phyloP scores from a whole-genome alignment of 2,113 vertebrate genomes.

The Cervus canadensis region DNA sequence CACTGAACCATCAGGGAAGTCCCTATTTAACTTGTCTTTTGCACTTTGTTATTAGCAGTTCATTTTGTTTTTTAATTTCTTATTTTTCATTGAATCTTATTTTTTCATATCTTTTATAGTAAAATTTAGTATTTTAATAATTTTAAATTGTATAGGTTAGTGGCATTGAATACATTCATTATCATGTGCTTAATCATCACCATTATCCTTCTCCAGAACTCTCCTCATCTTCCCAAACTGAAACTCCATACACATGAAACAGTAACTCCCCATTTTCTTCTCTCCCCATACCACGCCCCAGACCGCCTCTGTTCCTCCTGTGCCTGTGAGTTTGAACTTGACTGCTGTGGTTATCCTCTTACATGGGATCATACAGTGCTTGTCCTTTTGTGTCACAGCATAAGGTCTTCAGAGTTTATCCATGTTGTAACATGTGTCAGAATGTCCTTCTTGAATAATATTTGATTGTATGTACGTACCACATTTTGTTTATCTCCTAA shows the following conservation, averaged over 20 bases:
- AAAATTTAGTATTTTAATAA: neutral
- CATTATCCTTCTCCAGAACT: neutral
- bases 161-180: neutral
- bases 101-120: neutral
- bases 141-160: neutral
- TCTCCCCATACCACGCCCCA: neutral
- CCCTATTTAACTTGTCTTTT: neutral
- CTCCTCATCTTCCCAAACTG: neutral
- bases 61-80: conserved; percentile 7
- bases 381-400: neutral
- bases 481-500: neutral
- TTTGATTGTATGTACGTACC: neutral
- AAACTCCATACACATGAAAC: neutral
- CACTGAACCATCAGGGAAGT: neutral
- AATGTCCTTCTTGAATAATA: neutral
- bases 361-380: neutral
- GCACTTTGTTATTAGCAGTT: neutral
- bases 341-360: neutral
- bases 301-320: neutral
- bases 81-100: neutral
- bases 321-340: neutral
- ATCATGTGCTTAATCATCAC: neutral
- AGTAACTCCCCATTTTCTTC: neutral
- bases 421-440: neutral
- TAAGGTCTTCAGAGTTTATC: neutral